These are phyloP conservation scores for Amblyteles armatorius DNA, from an alignment of 2,888 invertebrate genomes.

Conservation along the genomic window DNA sequence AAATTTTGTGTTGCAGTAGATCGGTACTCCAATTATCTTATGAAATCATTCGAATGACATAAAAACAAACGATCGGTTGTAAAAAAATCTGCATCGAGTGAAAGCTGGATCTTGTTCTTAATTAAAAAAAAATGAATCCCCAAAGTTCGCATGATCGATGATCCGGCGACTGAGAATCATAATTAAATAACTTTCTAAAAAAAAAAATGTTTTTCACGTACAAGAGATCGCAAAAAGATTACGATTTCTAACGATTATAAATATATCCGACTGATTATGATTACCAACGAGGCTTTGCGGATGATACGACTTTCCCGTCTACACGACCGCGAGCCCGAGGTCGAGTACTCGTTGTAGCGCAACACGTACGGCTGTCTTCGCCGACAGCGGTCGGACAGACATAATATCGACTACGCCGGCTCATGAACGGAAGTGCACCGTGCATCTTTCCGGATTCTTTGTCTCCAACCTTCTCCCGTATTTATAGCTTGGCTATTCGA, in stretches of 20 bases:
- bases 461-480: slow-evolving; percentile 44
- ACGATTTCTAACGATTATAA: slow-evolving; percentile 44
- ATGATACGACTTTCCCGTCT: slow-evolving; percentile 40
- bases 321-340: slow-evolving; percentile 42
- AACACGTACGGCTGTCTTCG: neutral
- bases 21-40: too few species aligned
- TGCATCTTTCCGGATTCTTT: slow-evolving; percentile 58
- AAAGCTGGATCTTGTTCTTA: neutral
- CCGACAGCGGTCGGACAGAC: neutral
- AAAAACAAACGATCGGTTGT: too few species aligned
- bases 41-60: too few species aligned
- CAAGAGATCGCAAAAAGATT: neutral
- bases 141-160: neutral
- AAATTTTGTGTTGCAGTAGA: too few species aligned
- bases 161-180: neutral
- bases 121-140: neutral
- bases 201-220: neutral
- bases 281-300: slow-evolving; percentile 24
- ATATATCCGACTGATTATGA: slow-evolving; percentile 25
- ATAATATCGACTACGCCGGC: neutral
- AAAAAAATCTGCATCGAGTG: neutral
- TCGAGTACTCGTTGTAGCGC: slow-evolving; percentile 6
- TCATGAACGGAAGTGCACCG: slow-evolving; percentile 40
- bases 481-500: slow-evolving; percentile 49
- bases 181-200: slow-evolving; percentile 44